phyloP scores from a whole-genome alignment of 2,113 vertebrate species.

The Mus pahari region DNA sequence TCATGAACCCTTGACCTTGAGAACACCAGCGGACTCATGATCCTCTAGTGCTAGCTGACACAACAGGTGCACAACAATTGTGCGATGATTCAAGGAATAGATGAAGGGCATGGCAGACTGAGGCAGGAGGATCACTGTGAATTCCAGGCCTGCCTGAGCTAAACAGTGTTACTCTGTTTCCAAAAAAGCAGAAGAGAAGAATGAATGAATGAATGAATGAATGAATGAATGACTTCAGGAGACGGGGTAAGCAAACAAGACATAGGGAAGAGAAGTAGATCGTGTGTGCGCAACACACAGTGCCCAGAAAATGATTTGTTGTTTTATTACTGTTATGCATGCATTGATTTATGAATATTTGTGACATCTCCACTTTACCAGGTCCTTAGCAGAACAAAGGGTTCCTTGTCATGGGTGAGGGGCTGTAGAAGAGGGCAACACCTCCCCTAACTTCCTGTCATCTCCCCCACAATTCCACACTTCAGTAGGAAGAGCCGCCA shows the following conservation, averaged over 20 bases:
- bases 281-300: background rate
- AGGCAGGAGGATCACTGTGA: background rate
- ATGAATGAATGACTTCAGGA: background rate
- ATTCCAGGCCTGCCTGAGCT: background rate
- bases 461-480: background rate
- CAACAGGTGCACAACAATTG: background rate
- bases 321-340: too few relatives aligned
- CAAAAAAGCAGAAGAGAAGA: background rate
- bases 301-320: too few relatives aligned
- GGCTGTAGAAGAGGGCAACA: background rate
- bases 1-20: rapidly evolving
- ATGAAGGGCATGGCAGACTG: background rate
- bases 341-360: background rate
- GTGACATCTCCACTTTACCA: background rate
- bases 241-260: too few relatives aligned
- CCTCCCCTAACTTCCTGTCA: background rate
- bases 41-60: background rate
- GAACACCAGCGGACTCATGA: background rate
- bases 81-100: background rate
- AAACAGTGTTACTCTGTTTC: background rate
- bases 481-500: background rate
- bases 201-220: background rate
- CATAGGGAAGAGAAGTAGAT: background rate
- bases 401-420: background rate
- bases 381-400: background rate